Conservation (phyloP, 2,113 vertebrate genomes). For the Etia nguti region DNA sequence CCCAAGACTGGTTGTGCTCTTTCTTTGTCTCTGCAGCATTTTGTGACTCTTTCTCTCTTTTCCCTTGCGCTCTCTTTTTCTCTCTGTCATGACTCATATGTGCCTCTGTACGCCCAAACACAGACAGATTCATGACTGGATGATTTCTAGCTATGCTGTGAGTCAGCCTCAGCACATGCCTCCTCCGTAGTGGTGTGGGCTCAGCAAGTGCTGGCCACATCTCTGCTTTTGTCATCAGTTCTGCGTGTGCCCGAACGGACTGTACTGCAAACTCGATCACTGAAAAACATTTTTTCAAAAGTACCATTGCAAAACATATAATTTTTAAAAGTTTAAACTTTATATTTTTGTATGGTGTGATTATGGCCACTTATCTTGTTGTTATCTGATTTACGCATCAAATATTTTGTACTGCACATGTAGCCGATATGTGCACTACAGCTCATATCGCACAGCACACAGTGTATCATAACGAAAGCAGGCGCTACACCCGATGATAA, state of each 20-base stretch:
- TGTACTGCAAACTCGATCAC: background rate
- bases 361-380: background rate
- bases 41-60: background rate
- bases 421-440: background rate
- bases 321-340: background rate
- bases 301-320: background rate
- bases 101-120: slow-evolving; percentile 56
- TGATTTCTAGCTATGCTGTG: slow-evolving; percentile 52
- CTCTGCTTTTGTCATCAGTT: slow-evolving; percentile 45
- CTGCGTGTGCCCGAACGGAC: background rate
- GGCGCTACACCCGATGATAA: background rate
- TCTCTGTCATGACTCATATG: slow-evolving; percentile 51
- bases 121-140: slow-evolving; percentile 64
- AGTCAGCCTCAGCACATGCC: slow-evolving; percentile 54
- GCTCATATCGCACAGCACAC: background rate
- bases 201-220: slow-evolving; percentile 34
- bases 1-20: background rate
- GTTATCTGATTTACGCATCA: background rate
- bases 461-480: background rate
- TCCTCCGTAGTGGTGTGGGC: slow-evolving; percentile 59
- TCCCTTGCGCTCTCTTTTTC: background rate
- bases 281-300: background rate
- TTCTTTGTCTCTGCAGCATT: slow-evolving; percentile 2
- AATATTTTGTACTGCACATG: background rate
- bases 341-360: background rate